Percentiles rank a stretch among this genome's conserved stretches.
Conservation (phyloP, 2,888 invertebrate genomes). For the Tetanocera ferruginea region DNA sequence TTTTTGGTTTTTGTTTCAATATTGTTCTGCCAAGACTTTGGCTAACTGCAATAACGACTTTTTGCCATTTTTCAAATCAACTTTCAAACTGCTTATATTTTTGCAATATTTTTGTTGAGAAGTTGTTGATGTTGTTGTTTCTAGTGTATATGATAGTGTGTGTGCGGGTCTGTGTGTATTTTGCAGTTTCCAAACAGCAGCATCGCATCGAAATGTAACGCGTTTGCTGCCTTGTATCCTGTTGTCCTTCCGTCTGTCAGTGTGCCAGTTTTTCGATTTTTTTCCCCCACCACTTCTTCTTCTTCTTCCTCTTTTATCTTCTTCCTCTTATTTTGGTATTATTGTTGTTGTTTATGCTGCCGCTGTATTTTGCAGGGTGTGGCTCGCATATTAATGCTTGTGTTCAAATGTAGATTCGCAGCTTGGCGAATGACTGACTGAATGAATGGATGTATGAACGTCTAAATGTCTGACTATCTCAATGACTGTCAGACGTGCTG, state of each 20-base stretch:
- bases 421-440: not conserved
- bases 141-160: not conserved
- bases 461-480: not conserved
- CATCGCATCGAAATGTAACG: slow-evolving; percentile 19
- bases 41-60: slow-evolving; percentile 17
- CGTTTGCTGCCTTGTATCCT: slow-evolving; percentile 23
- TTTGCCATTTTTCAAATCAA: not conserved
- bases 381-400: not conserved
- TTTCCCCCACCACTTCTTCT: not conserved
- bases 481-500: not conserved
- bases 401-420: not conserved
- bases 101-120: too few relatives aligned
- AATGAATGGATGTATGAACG: slow-evolving; percentile 1
- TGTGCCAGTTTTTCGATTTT: slow-evolving; percentile 5
- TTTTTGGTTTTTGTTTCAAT: too few relatives aligned
- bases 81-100: not conserved
- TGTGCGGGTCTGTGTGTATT: not conserved
- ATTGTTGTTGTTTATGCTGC: not conserved
- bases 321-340: not conserved
- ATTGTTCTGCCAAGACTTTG: not conserved
- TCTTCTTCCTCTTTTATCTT: too few relatives aligned
- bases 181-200: not conserved
- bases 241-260: slow-evolving; percentile 20
- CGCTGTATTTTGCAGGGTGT: slow-evolving; percentile 11
- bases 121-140: not conserved